Base-by-base conservation (phyloP, 2,113 vertebrate species). In the Psittacus erithacus region DNA sequence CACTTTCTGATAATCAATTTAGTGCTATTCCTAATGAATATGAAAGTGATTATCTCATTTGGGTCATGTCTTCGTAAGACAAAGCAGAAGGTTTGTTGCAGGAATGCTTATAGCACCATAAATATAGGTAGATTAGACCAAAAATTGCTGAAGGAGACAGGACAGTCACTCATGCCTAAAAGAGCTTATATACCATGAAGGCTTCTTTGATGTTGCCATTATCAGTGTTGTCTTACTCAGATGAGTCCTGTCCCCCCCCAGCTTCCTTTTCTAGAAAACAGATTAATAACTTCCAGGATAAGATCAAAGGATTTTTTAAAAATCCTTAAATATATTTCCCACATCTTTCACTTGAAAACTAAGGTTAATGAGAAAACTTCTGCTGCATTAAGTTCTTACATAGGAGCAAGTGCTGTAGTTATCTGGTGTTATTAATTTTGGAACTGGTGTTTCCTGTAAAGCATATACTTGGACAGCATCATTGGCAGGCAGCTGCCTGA, bases 351-450 rank as follows among this genome's bases (percentile, higher is more conserved):
- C 38, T 55, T 89, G 33, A 83, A 79, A 82, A 73, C 27, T n/a
- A 38, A 70, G 38, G 77, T 90, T 88, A 77, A 71, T 74, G 74
- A 25, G 13, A 60, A 83, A 87, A 52, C 29, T 64, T 84, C 64
- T 59, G 46, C 47, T 86, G 9, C 14, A 41, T 39, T 46, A 76
- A 39, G 10, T 86, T 53, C 11, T 79, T 31, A 17, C 2, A 22
- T 3, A 39, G 39, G 24, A 73, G 24, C 15, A 41, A 64, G 33
- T 59, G 38, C 53, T 83, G 11, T 69, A 33, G 43, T 78, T 82
- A 41, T 9, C n/a, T 8, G 10, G 6, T 53, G n/a, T 19, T 92
- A 29, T 0, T 68, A 13, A 35, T 28, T 86, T 38, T 76, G 28
- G 59, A 88, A 41, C 25, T 70, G 31, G 27, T 59, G 17, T 77